Evolutionary conservation across 2,113 vertebrate species (phyloP).

Genomic region (Fukomys damarensis): DNA sequence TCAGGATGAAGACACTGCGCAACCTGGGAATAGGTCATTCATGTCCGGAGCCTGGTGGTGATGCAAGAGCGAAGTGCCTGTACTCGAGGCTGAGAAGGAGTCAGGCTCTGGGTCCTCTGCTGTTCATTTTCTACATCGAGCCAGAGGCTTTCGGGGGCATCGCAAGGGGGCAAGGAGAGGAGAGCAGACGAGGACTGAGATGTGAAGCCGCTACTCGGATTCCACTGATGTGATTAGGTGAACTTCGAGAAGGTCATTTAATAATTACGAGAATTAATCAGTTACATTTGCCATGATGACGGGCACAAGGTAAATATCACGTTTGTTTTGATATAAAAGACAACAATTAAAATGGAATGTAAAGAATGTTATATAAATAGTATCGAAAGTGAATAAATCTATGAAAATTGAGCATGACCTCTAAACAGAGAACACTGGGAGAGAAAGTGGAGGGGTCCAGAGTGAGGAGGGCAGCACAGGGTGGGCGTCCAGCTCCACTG

Average conservation of each 20-base stretch:
- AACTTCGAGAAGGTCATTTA: conserved; percentile 10
- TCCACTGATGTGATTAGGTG: not conserved
- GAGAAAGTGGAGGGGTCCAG: not conserved
- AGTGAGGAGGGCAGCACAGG: too few species aligned
- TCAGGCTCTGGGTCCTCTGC: fast-evolving
- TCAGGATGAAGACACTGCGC: not conserved
- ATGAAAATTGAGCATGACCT: not conserved
- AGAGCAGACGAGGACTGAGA: fast-evolving
- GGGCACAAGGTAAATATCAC: conserved; percentile 56
- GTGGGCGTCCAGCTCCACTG: not conserved
- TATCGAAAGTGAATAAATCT: not conserved
- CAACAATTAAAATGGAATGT: conserved; percentile 45
- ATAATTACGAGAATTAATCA: conserved; percentile 32
- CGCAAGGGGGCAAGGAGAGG: fast-evolving
- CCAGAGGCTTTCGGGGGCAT: fast-evolving
- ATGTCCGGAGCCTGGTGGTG: fast-evolving
- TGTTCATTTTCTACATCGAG: not conserved
- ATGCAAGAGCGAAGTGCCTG: fast-evolving
- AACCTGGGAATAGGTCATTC: fast-evolving
- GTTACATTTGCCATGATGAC: not conserved
- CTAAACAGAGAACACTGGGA: fast-evolving
- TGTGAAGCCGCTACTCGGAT: not conserved
- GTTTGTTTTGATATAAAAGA: conserved; percentile 50
- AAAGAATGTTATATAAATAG: not conserved
- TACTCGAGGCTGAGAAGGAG: too few species aligned